Conservation (phyloP, 2,797 vertebrate species). For the Phrynocephalus vlangalii region DNA sequence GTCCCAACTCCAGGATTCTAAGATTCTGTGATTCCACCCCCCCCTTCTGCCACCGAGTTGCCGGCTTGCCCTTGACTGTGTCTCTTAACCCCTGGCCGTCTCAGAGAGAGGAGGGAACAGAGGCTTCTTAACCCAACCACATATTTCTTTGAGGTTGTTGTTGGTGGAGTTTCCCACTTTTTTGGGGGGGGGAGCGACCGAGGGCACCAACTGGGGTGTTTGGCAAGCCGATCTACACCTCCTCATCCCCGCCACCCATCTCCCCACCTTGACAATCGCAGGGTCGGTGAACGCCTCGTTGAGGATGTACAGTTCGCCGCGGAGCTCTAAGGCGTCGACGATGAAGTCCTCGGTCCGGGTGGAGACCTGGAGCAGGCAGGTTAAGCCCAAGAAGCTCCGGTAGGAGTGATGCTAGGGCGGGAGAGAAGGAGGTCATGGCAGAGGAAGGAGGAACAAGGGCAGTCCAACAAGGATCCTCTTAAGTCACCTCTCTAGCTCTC, state of each 20-base stretch:
- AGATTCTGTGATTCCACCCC: too few species aligned
- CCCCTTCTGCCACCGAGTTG: too few species aligned
- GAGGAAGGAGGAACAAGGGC: not conserved
- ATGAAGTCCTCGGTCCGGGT: constrained; percentile 94
- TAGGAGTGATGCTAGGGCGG: constrained; percentile 92
- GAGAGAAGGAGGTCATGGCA: not conserved
- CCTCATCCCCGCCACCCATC: rapidly evolving
- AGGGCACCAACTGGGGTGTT: not conserved
- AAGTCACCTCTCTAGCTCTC: rapidly evolving
- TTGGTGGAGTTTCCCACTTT: not conserved
- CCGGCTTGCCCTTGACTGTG: too few species aligned
- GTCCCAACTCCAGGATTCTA: too few species aligned
- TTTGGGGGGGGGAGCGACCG: too few species aligned
- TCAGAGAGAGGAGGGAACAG: not conserved
- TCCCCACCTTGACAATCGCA: constrained; percentile 88
- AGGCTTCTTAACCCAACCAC: not conserved
- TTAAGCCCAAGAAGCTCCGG: constrained; percentile 93
- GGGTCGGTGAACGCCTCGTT: constrained; percentile 95
- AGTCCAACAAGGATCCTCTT: rapidly evolving
- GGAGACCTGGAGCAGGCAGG: constrained; percentile 96
- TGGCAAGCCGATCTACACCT: not conserved
- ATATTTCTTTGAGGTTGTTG: not conserved
- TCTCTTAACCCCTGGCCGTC: too few species aligned
- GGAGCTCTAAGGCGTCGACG: constrained; percentile 89
- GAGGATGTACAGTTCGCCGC: constrained; percentile 90